Evolutionary conservation across 2,113 vertebrate genomes (phyloP), one percentile per base, ranked within the genome.

Genomic region (Gobiocypris rarus): DNA sequence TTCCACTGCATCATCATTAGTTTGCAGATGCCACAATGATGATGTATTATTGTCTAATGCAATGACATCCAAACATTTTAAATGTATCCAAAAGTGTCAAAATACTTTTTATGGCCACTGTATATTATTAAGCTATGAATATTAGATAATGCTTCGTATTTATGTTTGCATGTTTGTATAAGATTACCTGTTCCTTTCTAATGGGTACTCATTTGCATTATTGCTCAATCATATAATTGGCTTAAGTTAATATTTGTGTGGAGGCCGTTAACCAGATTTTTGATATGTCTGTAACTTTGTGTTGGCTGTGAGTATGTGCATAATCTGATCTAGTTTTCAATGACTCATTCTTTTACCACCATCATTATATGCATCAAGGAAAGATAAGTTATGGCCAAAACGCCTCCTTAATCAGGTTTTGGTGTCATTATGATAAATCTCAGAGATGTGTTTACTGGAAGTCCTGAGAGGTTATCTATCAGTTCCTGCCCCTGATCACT

Each of bases 351-450:
- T 45, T 15, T 56, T 86, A 76, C 58, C 43, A 22, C 28, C 24
- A 22, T 71, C 22, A 71, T 41, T 31, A 61, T 76, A 76, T 65
- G 70, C 74, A 88, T 84, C 75, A 86, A 17, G 41, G 38, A 28
- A 59, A 52, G 41, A 81, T 58, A 54, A 82, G 59, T 74, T 58
- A 69, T 79, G 70, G 79, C 48, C 75, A 69, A 74, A 79, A 63
- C 41, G 13, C 45, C 24, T 58, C 56, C 43, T n/a, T 81, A 82
- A 84, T 82, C n/a, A 9, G 65, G 70, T 73, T 52, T 34, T 22
- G 48, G 24, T 41, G 45, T 78, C 41, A 24, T 67, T 45, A 77
- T 28, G 59, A 81, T 65, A 76, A 84, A 84, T 81, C 59, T 52
- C 24, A 11, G 45, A 41, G 19, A n/a, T 1, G 63, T 52, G 58